Evolutionary conservation across 2,888 invertebrate genomes (phyloP), one percentile per base, ranked within the genome.

Genomic region (Acanthosepion lycidas): DNA sequence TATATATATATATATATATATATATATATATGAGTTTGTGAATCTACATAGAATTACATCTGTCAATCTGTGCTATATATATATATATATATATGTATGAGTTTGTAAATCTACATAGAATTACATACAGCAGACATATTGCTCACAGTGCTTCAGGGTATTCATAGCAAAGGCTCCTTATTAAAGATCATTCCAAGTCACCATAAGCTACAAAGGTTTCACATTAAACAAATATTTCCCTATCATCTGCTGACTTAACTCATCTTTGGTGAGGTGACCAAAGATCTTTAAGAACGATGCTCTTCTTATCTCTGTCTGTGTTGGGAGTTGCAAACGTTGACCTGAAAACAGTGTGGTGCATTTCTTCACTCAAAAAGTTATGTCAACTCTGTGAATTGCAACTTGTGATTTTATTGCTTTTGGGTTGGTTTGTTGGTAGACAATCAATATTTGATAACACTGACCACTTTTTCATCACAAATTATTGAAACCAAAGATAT

Each of bases 401-500:
- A 78, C 78, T 78, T 78, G n/a, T 78, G n/a, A 78, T 78, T 33
- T 78, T 33, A n/a, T 78, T n/a, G 78, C 78, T 78, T 78, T 78
- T 3, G 15, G 78, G 78, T 33, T 78, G 9, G 78, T n/a, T 12
- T 78, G 18, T 78, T 78, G 78, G 78, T 33, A 78, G 15, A 12
- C n/a, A n/a, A 78, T 78, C 78, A 78, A 78, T 78, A 78, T 78
- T 18, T n/a, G 33, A 78, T n/a, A 33, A 78, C n/a, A 23, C 4
- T n/a, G 15, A 12, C n/a, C 78, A 78, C n/a, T 12, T 78, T 33
- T 33, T n/a, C 15, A 15, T 12, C 0, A 15, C 15, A 33, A 33
- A 78, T 78, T 78, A 18, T 18, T 1, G n/a, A 18, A 78, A 33
- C 78, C n/a, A 33, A n/a, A 78, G n/a, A 78, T n/a, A 28, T 78